These are phyloP conservation scores for Malachius bipustulatus DNA, from an alignment of 2,888 invertebrate genomes.

Conservation along the genomic window DNA sequence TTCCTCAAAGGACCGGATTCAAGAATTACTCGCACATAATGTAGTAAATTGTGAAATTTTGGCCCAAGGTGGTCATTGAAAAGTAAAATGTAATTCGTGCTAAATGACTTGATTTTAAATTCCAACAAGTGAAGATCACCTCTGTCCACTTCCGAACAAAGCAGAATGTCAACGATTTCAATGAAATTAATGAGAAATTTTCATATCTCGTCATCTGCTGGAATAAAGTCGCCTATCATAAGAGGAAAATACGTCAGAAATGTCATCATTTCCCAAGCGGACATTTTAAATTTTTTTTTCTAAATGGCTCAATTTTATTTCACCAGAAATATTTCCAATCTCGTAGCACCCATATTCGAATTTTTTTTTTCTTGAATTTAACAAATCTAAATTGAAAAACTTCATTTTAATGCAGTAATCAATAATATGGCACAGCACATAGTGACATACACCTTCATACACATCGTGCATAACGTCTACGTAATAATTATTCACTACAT, in stretches of 20 bases:
- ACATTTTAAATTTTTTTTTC: conserved; percentile 18
- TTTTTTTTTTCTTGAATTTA: conserved; percentile 20
- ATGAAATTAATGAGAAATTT: conserved; percentile 18
- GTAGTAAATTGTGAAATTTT: conserved; percentile 20
- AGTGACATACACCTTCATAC: conserved; percentile 19
- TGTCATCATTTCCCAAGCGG: conserved; percentile 23
- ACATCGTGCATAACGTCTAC: conserved; percentile 21
- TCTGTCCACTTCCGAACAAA: conserved; percentile 14
- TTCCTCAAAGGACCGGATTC: conserved; percentile 16
- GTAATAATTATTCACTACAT: conserved; percentile 16
- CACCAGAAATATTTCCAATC: conserved; percentile 17
- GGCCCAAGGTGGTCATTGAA: conserved; percentile 21
- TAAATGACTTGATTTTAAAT: conserved; percentile 14
- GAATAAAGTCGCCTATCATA: conserved; percentile 22
- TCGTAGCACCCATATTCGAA: conserved; percentile 21
- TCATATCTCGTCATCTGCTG: conserved; percentile 21
- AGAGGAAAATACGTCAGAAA: conserved; percentile 20
- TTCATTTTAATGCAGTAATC: conserved; percentile 14
- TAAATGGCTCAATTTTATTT: conserved; percentile 16
- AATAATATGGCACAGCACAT: conserved; percentile 18
- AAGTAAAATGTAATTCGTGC: conserved; percentile 13
- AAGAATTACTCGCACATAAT: conserved; percentile 19
- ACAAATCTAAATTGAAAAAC: conserved; percentile 17
- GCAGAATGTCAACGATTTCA: conserved; percentile 21
- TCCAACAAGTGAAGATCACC: conserved; percentile 11